These are phyloP conservation scores for Dynastes maya DNA, from an alignment of 2,888 invertebrate genomes.

Conservation along the genomic window DNA sequence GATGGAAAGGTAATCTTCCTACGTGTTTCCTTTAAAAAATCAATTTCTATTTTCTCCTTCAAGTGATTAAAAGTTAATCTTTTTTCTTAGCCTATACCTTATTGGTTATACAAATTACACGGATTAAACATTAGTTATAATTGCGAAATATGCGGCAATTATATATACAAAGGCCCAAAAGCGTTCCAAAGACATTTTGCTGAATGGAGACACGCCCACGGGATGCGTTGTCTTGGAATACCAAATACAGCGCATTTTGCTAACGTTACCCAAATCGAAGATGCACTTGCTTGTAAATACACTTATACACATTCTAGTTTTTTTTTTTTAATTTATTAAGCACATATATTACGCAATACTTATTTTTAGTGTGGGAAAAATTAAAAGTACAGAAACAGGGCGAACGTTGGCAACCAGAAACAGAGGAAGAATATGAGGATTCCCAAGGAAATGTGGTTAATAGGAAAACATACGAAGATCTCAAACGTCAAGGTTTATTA, in stretches of 20 bases:
- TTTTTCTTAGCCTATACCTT: constrained; percentile 80
- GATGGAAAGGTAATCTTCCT: constrained; percentile 86
- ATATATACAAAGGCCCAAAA: constrained; percentile 98
- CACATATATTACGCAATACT: background rate
- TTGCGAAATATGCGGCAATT: constrained; percentile 99
- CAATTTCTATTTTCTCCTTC: too few species aligned
- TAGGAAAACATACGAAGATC: constrained; percentile 97
- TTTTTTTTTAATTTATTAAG: background rate
- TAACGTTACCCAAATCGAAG: constrained; percentile 99
- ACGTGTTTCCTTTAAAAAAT: background rate
- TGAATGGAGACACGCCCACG: constrained; percentile 91
- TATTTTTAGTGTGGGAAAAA: constrained; percentile 92
- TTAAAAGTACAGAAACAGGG: constrained; percentile 95
- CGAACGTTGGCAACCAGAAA: constrained; percentile 97
- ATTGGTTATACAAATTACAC: constrained; percentile 99
- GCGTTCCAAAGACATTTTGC: constrained; percentile 99
- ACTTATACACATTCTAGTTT: background rate
- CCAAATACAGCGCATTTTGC: constrained; percentile 99
- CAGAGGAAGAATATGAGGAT: constrained; percentile 99
- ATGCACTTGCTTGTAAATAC: constrained; percentile 90
- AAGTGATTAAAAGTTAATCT: too few species aligned
- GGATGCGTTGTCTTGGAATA: constrained; percentile 98
- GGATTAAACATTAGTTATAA: constrained; percentile 99
- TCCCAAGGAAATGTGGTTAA: constrained; percentile 99
- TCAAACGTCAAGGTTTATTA: constrained; percentile 97